A percentile compares a stretch with the other conserved stretches of the same genome.
Conservation (phyloP, 2,888 invertebrate genomes). For the Synanthedon andrenaeformis region DNA sequence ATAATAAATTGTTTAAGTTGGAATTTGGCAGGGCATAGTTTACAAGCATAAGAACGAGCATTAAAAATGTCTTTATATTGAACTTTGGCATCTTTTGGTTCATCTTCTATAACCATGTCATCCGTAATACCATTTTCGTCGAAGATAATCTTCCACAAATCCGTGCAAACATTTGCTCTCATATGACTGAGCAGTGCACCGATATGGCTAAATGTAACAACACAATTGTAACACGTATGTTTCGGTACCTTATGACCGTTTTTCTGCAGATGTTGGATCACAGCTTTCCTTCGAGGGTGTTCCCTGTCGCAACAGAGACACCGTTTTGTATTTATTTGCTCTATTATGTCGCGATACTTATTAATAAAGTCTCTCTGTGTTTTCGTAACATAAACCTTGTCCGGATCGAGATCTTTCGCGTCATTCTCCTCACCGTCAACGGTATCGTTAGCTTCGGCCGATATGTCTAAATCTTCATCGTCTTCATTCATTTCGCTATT, state of each 20-base stretch:
- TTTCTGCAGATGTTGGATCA: slow-evolving; percentile 66
- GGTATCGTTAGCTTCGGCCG: slow-evolving; percentile 32
- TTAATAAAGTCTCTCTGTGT: slow-evolving; percentile 56
- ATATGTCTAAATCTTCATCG: slow-evolving; percentile 34
- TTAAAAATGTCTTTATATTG: slow-evolving; percentile 64
- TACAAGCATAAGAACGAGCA: slow-evolving; percentile 62
- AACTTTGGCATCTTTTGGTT: slow-evolving; percentile 46
- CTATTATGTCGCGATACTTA: slow-evolving; percentile 55
- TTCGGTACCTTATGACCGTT: slow-evolving; percentile 70
- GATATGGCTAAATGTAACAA: slow-evolving; percentile 68
- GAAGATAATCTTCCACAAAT: slow-evolving; percentile 64
- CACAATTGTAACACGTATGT: slow-evolving; percentile 74
- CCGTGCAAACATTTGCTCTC: slow-evolving; percentile 60
- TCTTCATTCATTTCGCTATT: slow-evolving; percentile 47
- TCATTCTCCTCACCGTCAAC: slow-evolving; percentile 23
- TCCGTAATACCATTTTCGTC: slow-evolving; percentile 62
- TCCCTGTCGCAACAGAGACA: slow-evolving; percentile 60
- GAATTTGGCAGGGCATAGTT: slow-evolving; percentile 63
- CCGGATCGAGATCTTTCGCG: slow-evolving; percentile 42
- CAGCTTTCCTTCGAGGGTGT: slow-evolving; percentile 62
- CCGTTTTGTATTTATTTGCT: slow-evolving; percentile 61
- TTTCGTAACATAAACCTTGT: slow-evolving; percentile 51
- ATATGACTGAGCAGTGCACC: slow-evolving; percentile 65
- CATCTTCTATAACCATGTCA: slow-evolving; percentile 53
- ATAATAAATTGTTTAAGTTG: slow-evolving; percentile 65